Base-by-base conservation (phyloP, 64 coral and sea anemone genomes). In the Cladopsammia gracilis region DNA sequence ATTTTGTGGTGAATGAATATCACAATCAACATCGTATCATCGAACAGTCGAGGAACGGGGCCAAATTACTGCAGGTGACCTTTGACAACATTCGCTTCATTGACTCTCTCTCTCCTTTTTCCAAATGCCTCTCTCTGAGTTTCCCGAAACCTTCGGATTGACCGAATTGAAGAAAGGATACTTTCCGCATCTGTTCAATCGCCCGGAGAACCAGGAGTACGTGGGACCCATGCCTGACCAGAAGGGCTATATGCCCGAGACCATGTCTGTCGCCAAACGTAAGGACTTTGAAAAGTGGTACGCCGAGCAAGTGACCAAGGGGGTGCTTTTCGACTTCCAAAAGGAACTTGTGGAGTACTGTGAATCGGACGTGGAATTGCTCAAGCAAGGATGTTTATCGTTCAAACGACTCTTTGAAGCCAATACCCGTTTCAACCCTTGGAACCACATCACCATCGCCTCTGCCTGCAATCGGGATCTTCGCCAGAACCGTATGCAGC, bases 101-200 rank as follows among this genome's bases (percentile, higher is more conserved):
- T 23, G 65, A 69, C 23, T 69, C 65, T 7, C 9, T n/a, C n/a
- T 69, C 7, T 24, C 19, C 0, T 69, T 69, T 23, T 69, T 69
- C 23, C 4, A 4, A 8, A 69, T 69, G 22, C 4, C 65, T 4
- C 10, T 69, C 2, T 16, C 19, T 4, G 5, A 3, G 23, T 95
- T 95, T 20, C 71, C 88, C 3, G 34, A 52, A 13, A 80, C 93
- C 6, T 90, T 95, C 52, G 81, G 25, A 0, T 6, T 49, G 61
- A 34, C 23, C 0, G 61, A 79, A 7, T 49, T 82, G 18, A 64
- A 76, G 6, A 95, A 90, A 26, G 93, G 88, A 3, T 90, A 26
- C 23, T 95, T 95, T 42, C 87, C 87, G 7, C 81, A 90, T 58
- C 78, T 86, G 20, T 95, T 90, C 12, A 95, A 90, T 23, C 90